phyloP scores from a whole-genome alignment of 1,140 invertebrate genomes.

The Drosophila lacteicornis region DNA sequence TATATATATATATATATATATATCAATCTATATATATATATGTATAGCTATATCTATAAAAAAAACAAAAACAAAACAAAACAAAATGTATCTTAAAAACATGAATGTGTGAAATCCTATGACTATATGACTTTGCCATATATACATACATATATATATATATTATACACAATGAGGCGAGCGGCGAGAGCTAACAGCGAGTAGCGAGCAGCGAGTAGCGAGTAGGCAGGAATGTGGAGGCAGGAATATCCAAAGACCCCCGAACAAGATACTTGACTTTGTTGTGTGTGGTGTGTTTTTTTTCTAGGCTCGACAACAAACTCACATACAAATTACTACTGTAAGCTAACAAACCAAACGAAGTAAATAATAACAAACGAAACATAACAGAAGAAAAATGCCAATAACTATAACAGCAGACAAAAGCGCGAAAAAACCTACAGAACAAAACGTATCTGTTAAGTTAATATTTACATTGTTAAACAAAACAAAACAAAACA shows the following conservation, averaged over 20 bases:
- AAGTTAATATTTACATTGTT: slow-evolving; percentile 62
- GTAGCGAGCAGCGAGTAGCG: too few species aligned
- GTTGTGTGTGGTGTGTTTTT: slow-evolving; percentile 24
- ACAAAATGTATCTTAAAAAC: slow-evolving; percentile 69
- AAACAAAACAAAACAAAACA: slow-evolving; percentile 24
- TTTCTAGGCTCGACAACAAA: slow-evolving; percentile 14
- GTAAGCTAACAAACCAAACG: slow-evolving; percentile 65
- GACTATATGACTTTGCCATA: slow-evolving; percentile 80
- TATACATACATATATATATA: slow-evolving; percentile 28
- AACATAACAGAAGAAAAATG: slow-evolving; percentile 37
- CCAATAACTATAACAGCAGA: slow-evolving; percentile 52
- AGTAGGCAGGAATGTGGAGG: too few species aligned
- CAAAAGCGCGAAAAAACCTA: slow-evolving; percentile 29
- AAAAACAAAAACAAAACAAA: slow-evolving; percentile 30
- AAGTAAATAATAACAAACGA: slow-evolving; percentile 28
- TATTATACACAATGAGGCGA: slow-evolving; percentile 2
- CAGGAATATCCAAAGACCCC: too few species aligned
- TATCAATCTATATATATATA: slow-evolving; percentile 72
- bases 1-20: slow-evolving; percentile 55
- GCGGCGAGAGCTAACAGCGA: background rate
- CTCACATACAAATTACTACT: slow-evolving; percentile 59
- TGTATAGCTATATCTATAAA: slow-evolving; percentile 52
- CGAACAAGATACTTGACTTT: slow-evolving; percentile 10
- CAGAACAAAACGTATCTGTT: slow-evolving; percentile 38
- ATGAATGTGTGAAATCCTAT: slow-evolving; percentile 75